Percentiles rank a stretch among this genome's conserved stretches.
phyloP scores from a whole-genome alignment of 2,888 invertebrate species.

The Melanostoma mellinum region DNA sequence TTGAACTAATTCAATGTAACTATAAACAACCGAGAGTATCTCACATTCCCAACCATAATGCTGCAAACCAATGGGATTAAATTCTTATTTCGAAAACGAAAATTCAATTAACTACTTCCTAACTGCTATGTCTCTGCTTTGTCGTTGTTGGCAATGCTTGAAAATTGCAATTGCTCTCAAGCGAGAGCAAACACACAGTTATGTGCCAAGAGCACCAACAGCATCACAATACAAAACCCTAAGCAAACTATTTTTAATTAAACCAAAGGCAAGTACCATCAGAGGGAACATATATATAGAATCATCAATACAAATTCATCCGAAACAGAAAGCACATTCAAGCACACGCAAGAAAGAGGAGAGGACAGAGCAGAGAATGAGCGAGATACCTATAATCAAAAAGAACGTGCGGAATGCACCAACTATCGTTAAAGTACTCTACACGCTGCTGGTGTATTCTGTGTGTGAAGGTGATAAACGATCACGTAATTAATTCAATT shows the following conservation, averaged over 20 bases:
- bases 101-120: slow-evolving; percentile 58
- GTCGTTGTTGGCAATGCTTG: slow-evolving; percentile 23
- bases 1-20: slow-evolving; percentile 31
- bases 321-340: slow-evolving; percentile 22
- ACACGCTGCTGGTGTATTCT: slow-evolving; percentile 9
- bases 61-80: slow-evolving; percentile 44
- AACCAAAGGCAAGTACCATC: slow-evolving; percentile 54
- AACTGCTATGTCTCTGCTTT: neutral
- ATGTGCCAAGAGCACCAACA: slow-evolving; percentile 24
- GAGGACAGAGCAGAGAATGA: slow-evolving; percentile 4
- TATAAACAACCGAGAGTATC: slow-evolving; percentile 9
- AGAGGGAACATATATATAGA: slow-evolving; percentile 23
- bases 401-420: slow-evolving; percentile 39
- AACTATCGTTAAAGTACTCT: slow-evolving; percentile 30
- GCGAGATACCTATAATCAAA: slow-evolving; percentile 7
- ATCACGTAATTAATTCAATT: slow-evolving; percentile 70
- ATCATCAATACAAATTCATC: slow-evolving; percentile 45
- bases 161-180: slow-evolving; percentile 61
- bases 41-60: slow-evolving; percentile 41
- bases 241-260: slow-evolving; percentile 72
- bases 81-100: slow-evolving; percentile 50
- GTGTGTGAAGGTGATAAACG: slow-evolving; percentile 67
- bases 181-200: slow-evolving; percentile 39
- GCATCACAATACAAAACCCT: slow-evolving; percentile 50
- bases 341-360: slow-evolving; percentile 1